phyloP scores from a whole-genome alignment of 1,140 invertebrate species.

The Grapholita molesta region DNA sequence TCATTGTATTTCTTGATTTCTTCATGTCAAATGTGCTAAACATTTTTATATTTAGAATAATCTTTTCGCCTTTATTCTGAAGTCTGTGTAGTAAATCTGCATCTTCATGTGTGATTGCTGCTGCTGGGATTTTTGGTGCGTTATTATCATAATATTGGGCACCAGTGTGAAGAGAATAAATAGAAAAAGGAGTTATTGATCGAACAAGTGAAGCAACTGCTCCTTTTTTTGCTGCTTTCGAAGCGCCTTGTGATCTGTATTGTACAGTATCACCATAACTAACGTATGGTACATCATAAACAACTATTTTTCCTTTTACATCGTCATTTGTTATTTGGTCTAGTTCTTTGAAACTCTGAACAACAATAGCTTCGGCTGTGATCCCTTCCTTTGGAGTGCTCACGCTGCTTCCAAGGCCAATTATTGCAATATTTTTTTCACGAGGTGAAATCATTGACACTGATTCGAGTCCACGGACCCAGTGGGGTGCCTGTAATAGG shows the following conservation, averaged over 20 bases:
- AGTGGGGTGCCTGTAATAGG: slow-evolving; percentile 39
- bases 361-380: slow-evolving; percentile 84
- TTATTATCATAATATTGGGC: slow-evolving; percentile 80
- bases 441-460: slow-evolving; percentile 79
- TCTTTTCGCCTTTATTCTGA: slow-evolving; percentile 79
- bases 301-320: slow-evolving; percentile 85
- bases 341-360: slow-evolving; percentile 84
- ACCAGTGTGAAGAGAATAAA: slow-evolving; percentile 85
- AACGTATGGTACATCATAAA: slow-evolving; percentile 84
- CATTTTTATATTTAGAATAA: slow-evolving; percentile 73
- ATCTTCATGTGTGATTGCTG: slow-evolving; percentile 89
- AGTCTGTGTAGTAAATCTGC: slow-evolving; percentile 86
- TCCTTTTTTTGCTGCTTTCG: slow-evolving; percentile 83
- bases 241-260: slow-evolving; percentile 73
- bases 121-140: slow-evolving; percentile 86
- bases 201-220: slow-evolving; percentile 87
- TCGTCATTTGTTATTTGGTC: slow-evolving; percentile 72
- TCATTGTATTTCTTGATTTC: slow-evolving; percentile 85
- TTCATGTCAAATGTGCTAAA: slow-evolving; percentile 70
- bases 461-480: slow-evolving; percentile 80
- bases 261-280: slow-evolving; percentile 81
- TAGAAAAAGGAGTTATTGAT: slow-evolving; percentile 87
- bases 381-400: slow-evolving; percentile 83
- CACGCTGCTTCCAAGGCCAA: slow-evolving; percentile 82
- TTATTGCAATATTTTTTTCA: slow-evolving; percentile 75